phyloP scores from a whole-genome alignment of 2,113 vertebrate species.

The Pholis gunnellus region DNA sequence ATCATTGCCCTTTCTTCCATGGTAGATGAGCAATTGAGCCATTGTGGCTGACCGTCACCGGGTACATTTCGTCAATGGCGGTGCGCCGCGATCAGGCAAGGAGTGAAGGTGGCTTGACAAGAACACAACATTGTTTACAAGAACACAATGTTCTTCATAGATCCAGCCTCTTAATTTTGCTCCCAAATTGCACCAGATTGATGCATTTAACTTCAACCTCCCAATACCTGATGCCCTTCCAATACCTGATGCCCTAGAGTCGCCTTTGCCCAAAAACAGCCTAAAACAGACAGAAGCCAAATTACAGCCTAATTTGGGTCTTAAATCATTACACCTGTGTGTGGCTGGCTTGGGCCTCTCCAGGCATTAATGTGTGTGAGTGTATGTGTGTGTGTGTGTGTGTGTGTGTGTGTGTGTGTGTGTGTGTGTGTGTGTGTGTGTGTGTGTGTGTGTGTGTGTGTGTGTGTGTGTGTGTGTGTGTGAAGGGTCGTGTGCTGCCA shows the following conservation, averaged over 20 bases:
- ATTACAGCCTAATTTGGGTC: slow-evolving; percentile 85
- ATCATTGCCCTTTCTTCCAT: too few species aligned
- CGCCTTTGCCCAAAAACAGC: slow-evolving; percentile 47
- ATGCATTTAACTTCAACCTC: neutral
- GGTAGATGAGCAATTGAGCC: too few species aligned
- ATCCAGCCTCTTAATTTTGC: neutral
- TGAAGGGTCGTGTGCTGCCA: slow-evolving; percentile 51
- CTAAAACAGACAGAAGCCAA: slow-evolving; percentile 80
- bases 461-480: slow-evolving; percentile 33
- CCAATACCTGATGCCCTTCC: neutral
- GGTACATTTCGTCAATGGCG: too few species aligned
- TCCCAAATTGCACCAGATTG: neutral
- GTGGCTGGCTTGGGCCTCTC: slow-evolving; percentile 84
- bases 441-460: slow-evolving; percentile 3
- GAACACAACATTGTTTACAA: neutral
- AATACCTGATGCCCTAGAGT: neutral
- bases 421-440: slow-evolving; percentile 33
- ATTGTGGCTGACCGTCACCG: too few species aligned
- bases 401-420: slow-evolving; percentile 21
- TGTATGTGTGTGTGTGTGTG: slow-evolving; percentile 34
- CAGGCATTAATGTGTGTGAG: slow-evolving; percentile 63
- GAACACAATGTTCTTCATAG: neutral
- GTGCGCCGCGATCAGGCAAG: neutral
- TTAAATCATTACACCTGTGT: slow-evolving; percentile 86
- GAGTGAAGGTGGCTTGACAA: neutral